Conservation (phyloP, 2,888 invertebrate genomes). For the Eristalis pertinax region DNA sequence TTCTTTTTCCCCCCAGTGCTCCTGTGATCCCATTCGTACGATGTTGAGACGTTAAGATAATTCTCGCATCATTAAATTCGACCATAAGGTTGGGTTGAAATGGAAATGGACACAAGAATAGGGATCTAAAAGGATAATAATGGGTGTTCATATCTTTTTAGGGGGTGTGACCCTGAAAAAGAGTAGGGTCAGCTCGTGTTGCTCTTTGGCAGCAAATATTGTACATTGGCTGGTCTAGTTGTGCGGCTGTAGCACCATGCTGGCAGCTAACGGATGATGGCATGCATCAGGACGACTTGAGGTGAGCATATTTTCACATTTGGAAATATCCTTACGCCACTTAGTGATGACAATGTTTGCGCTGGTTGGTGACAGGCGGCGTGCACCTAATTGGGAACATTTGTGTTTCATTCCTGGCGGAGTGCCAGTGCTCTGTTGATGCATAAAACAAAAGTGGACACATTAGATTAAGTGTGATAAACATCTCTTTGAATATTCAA, state of each 20-base stretch:
- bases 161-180: constrained; percentile 63
- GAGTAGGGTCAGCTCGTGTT: constrained; percentile 45
- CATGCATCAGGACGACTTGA: neutral
- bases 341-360: neutral
- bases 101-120: constrained; percentile 64
- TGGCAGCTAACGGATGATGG: neutral
- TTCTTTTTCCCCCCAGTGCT: neutral
- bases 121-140: constrained; percentile 70
- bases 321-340: neutral
- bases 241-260: neutral
- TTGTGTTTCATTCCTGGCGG: too few species aligned
- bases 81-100: constrained; percentile 66
- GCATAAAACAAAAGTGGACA: neutral
- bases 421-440: neutral
- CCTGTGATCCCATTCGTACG: constrained; percentile 46
- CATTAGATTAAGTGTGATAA: neutral
- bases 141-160: constrained; percentile 55
- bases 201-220: constrained; percentile 6
- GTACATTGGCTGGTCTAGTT: neutral
- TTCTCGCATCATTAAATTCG: constrained; percentile 72
- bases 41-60: constrained; percentile 64
- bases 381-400: neutral
- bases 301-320: constrained; percentile 1
- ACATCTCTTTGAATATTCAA: neutral
- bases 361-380: neutral